Evolutionary conservation across 2,888 invertebrate genomes (phyloP).

Genomic region (Drosophila paramelanica): DNA sequence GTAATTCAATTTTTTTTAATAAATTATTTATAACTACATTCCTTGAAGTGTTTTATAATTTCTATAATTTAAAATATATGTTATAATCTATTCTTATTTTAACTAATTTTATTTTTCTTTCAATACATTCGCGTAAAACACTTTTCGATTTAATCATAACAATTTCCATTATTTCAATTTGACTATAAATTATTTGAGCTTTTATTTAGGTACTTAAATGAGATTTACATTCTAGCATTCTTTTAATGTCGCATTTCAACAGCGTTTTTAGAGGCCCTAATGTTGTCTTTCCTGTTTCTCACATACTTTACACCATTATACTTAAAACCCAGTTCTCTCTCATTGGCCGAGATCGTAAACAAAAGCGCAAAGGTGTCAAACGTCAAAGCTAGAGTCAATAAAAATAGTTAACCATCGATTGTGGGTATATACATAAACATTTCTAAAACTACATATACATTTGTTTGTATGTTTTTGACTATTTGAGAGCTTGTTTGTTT

Average conservation of each 20-base stretch:
- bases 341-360: conserved; percentile 62
- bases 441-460: conserved; percentile 8
- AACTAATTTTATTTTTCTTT: too few species aligned
- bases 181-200: neutral
- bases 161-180: too few species aligned
- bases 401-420: conserved; percentile 62
- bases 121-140: too few species aligned
- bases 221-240: conserved; percentile 13
- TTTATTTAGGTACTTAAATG: conserved; percentile 3
- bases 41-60: too few species aligned
- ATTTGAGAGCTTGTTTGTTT: conserved; percentile 77
- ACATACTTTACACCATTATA: conserved; percentile 20
- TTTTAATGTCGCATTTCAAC: conserved; percentile 13
- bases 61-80: too few species aligned
- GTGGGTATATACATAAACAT: conserved; percentile 34
- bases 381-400: conserved; percentile 77
- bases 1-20: conserved; percentile 7
- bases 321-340: conserved; percentile 25
- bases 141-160: too few species aligned
- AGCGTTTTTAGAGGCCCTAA: conserved; percentile 21
- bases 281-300: conserved; percentile 37
- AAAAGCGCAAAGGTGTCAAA: conserved; percentile 77
- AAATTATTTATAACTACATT: neutral
- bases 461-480: conserved; percentile 40
- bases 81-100: too few species aligned